Conservation (phyloP, 2,797 vertebrate species). For the Myotis pilosus region DNA sequence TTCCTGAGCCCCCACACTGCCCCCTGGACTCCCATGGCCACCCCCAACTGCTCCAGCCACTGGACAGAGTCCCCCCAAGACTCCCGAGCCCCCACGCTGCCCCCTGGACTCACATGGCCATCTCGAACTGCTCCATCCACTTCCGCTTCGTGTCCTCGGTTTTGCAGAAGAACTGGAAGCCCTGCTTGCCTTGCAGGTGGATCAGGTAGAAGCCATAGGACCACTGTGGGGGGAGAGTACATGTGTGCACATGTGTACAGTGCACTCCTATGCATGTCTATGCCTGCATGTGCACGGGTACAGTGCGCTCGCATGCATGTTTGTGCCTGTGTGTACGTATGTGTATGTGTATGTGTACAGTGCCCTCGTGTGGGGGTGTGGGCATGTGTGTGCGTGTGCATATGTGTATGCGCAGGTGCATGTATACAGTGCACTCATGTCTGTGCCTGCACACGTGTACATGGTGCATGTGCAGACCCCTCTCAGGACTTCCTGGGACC, state of each 20-base stretch:
- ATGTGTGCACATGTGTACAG: background rate
- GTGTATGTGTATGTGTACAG: too few relatives aligned
- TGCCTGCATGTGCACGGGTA: accelerated
- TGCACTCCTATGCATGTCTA: too few relatives aligned
- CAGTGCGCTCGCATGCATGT: too few relatives aligned
- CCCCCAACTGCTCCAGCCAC: too few relatives aligned
- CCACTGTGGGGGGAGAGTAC: constrained; percentile 86
- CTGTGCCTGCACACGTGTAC: background rate
- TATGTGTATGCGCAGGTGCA: accelerated
- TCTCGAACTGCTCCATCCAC: constrained; percentile 99
- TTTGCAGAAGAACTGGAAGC: constrained; percentile 99
- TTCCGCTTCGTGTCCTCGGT: constrained; percentile 98
- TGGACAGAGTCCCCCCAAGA: accelerated
- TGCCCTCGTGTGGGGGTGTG: background rate
- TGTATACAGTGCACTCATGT: accelerated
- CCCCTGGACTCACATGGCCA: constrained; percentile 91
- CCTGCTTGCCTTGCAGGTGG: constrained; percentile 97
- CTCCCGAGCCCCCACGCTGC: accelerated
- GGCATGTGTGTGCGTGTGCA: accelerated
- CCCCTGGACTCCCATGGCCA: too few relatives aligned
- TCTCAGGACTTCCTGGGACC: accelerated
- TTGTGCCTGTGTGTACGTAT: background rate
- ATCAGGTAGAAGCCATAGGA: constrained; percentile 98
- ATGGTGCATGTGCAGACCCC: accelerated
- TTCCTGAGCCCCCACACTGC: too few relatives aligned